These are phyloP conservation scores for Parauchenoglanis ngamensis DNA, from an alignment of 2,797 vertebrate genomes.

Conservation along the genomic window DNA sequence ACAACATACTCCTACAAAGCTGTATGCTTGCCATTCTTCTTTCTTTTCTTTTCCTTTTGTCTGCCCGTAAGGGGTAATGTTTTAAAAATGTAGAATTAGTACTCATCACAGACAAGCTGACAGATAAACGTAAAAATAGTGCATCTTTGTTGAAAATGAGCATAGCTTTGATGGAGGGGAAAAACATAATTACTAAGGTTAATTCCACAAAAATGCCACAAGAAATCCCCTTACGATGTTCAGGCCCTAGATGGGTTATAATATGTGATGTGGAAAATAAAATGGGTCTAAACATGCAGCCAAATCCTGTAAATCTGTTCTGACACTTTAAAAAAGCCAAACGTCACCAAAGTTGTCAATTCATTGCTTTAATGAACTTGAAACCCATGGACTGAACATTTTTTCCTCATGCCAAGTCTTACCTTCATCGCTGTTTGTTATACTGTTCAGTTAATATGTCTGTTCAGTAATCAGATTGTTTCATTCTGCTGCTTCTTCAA, in stretches of 20 bases:
- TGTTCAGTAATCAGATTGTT: not conserved
- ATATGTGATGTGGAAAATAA: too few relatives aligned
- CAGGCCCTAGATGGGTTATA: not conserved
- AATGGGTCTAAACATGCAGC: not conserved
- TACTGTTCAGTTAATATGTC: not conserved
- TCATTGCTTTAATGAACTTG: not conserved
- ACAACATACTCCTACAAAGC: not conserved
- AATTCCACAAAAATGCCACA: not conserved
- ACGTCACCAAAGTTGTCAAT: not conserved
- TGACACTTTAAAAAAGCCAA: not conserved
- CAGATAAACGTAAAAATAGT: not conserved
- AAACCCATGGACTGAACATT: not conserved
- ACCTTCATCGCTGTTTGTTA: not conserved
- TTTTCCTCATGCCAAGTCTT: not conserved
- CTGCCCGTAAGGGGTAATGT: not conserved
- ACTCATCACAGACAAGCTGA: not conserved
- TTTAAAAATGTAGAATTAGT: not conserved
- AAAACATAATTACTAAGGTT: not conserved
- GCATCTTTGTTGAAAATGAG: not conserved
- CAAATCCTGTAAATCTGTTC: not conserved
- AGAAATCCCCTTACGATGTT: not conserved
- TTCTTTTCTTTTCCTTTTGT: not conserved
- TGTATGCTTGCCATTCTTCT: not conserved
- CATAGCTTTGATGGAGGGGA: not conserved
- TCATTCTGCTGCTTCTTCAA: constrained; percentile 13